phyloP scores from a whole-genome alignment of 2,797 vertebrate genomes.

The Eurystomus glaucurus region DNA sequence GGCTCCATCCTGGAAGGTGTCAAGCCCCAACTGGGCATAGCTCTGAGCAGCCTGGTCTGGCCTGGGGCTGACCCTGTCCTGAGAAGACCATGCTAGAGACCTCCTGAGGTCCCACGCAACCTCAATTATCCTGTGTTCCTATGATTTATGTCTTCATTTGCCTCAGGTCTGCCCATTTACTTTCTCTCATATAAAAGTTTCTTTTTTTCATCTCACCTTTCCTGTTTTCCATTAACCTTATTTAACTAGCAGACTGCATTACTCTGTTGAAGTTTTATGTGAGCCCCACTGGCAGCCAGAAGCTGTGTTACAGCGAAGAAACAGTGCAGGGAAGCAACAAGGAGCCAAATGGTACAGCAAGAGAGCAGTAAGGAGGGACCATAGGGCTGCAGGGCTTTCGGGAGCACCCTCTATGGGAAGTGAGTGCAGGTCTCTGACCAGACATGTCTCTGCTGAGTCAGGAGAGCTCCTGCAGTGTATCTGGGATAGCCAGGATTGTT shows the following conservation, averaged over 20 bases:
- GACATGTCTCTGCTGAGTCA: not conserved
- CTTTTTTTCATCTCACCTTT: not conserved
- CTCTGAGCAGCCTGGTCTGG: not conserved
- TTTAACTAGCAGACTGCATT: not conserved
- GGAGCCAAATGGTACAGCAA: not conserved
- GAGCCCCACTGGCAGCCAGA: not conserved
- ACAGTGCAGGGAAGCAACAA: not conserved
- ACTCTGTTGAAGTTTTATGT: not conserved
- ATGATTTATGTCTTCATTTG: not conserved
- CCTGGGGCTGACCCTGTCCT: not conserved
- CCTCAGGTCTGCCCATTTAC: not conserved
- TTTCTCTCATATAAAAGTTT: not conserved
- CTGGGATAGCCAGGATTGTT: not conserved
- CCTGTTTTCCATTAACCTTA: not conserved
- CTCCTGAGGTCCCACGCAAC: rapidly evolving
- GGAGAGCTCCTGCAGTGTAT: not conserved
- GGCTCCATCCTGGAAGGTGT: not conserved
- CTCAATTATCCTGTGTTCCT: not conserved
- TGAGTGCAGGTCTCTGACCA: not conserved
- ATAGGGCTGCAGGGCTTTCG: not conserved
- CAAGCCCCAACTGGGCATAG: not conserved
- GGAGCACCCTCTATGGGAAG: not conserved
- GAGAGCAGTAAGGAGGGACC: not conserved
- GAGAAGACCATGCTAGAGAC: not conserved
- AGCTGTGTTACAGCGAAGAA: not conserved